Percentiles rank a stretch among this genome's conserved stretches.
Evolutionary conservation across 2,113 vertebrate genomes (phyloP).

Genomic region (Cyanoliseus patagonus): DNA sequence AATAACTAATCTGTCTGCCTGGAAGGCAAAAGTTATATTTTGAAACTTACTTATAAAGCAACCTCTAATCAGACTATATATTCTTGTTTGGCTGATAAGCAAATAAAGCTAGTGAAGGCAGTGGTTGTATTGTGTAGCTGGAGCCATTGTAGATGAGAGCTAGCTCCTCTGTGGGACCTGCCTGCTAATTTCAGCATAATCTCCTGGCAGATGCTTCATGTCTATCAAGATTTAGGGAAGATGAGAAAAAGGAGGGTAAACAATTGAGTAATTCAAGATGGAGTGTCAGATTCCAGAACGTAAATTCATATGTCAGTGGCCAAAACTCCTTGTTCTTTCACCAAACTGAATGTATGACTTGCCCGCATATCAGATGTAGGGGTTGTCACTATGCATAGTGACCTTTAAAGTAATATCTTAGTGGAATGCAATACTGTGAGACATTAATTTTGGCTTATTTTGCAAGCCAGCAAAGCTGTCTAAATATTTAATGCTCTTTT

Average conservation of each 20-base stretch:
- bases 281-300: background rate
- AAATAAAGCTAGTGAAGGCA: background rate
- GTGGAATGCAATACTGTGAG: background rate
- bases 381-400: background rate
- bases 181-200: background rate
- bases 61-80: background rate
- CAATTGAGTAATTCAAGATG: background rate
- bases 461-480: slow-evolving; percentile 26
- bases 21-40: background rate
- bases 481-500: slow-evolving; percentile 19
- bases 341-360: background rate
- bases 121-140: background rate
- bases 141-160: background rate
- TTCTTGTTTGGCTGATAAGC: background rate
- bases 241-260: background rate
- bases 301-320: background rate
- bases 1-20: slow-evolving; percentile 13
- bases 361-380: background rate
- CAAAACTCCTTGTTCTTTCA: background rate
- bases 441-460: slow-evolving; percentile 19
- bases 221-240: slow-evolving; percentile 5
- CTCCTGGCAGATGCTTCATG: background rate
- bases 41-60: background rate
- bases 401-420: background rate
- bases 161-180: background rate